Evolutionary conservation across 1,140 invertebrate genomes (phyloP).

Genomic region (Drosophila hydei): DNA sequence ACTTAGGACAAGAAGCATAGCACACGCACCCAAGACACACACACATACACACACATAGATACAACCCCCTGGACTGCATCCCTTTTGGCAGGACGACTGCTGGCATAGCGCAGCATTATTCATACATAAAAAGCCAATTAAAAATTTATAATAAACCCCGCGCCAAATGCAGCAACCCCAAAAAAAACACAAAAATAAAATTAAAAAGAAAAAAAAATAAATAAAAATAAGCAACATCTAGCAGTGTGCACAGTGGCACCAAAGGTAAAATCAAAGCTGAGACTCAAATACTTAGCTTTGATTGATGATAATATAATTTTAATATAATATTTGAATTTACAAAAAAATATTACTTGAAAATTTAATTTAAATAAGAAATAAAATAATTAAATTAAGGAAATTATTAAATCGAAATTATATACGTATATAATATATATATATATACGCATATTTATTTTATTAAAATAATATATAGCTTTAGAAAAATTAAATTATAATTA

Average conservation of each 20-base stretch:
- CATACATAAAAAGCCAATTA: slow-evolving; percentile 82
- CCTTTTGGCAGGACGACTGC: slow-evolving; percentile 25
- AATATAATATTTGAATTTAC: too few relatives aligned
- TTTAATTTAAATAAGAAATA: too few relatives aligned
- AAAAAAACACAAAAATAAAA: slow-evolving; percentile 38
- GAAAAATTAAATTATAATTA: too few relatives aligned
- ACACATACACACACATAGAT: slow-evolving; percentile 14
- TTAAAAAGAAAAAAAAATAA: slow-evolving; percentile 15
- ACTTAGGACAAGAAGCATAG: slow-evolving; percentile 54
- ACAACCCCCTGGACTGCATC: slow-evolving; percentile 43
- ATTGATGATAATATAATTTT: too few relatives aligned
- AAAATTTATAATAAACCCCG: slow-evolving; percentile 82
- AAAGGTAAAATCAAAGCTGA: background rate
- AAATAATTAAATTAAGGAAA: too few relatives aligned
- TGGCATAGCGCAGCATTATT: slow-evolving; percentile 69
- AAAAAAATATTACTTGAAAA: too few relatives aligned
- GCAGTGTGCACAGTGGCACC: slow-evolving; percentile 52
- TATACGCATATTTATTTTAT: too few relatives aligned
- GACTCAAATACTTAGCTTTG: background rate
- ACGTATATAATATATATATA: too few relatives aligned
- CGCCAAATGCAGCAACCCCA: slow-evolving; percentile 67
- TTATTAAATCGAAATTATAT: too few relatives aligned
- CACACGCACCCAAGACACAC: slow-evolving; percentile 41
- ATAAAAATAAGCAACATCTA: slow-evolving; percentile 53
- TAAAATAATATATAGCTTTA: too few relatives aligned